These are phyloP conservation scores for Meliscaeva auricollis DNA, from an alignment of 2,888 invertebrate genomes.

Conservation along the genomic window DNA sequence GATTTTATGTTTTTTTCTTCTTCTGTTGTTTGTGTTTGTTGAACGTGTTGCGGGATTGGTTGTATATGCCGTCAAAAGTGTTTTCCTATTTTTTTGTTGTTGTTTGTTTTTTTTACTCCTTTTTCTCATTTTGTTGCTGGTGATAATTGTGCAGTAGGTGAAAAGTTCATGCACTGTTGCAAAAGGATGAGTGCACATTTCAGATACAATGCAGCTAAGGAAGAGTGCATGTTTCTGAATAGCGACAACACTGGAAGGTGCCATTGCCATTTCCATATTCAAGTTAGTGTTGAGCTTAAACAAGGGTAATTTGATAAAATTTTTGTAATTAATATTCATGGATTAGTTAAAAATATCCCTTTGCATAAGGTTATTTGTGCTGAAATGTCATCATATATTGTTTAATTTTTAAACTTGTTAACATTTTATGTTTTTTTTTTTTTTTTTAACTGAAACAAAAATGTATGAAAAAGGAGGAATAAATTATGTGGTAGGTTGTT, in stretches of 20 bases:
- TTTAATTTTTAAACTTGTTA: background rate
- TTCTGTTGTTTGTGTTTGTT: background rate
- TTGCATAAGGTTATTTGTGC: background rate
- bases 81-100: background rate
- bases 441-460: background rate
- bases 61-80: background rate
- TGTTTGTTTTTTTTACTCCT: background rate
- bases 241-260: too few relatives aligned
- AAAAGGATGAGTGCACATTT: constrained; percentile 21
- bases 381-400: constrained; percentile 6
- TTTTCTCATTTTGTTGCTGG: too few relatives aligned
- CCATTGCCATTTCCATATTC: background rate
- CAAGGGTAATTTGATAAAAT: constrained; percentile 3
- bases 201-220: background rate
- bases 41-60: background rate
- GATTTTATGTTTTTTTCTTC: background rate
- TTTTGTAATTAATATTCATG: constrained; percentile 36
- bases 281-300: constrained; percentile 14
- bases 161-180: constrained; percentile 7
- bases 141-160: constrained; percentile 1
- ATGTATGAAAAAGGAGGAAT: background rate
- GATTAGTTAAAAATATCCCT: constrained; percentile 2
- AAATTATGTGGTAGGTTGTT: background rate
- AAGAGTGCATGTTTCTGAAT: background rate
- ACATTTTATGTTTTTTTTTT: background rate